Evolutionary conservation across 37 sponge, comb jelly and placozoan genomes (phyloP), one percentile per base, ranked within the genome.

Genomic region (Lycopodina hypogea): DNA sequence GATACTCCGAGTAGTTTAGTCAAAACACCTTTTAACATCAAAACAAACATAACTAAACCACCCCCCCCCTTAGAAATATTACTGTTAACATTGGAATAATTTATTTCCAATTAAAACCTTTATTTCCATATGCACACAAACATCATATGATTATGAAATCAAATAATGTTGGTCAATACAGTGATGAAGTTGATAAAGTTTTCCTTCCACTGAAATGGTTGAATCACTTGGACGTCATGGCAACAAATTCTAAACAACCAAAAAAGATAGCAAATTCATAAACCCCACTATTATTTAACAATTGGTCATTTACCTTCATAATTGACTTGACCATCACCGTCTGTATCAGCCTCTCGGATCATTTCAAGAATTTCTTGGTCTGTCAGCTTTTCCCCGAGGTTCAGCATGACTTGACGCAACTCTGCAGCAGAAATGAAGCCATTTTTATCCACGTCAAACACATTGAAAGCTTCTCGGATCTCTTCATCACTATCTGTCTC

Each of bases 301-400:
- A 29, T 26, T 32, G 8, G 33, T 2, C 12, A 67, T 76, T 78
- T 42, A 93, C 94, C 94, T 68, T 99, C 95, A 61, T 96, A 96
- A 80, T 99, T 96, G 42, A 99, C 97, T 72, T 99, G 97, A 22
- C 99, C 99, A 79, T 99, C 99, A 11, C 99, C 99, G 69, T 99
- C 99, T 76, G 92, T 89, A 50, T 99, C 99, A 36, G 99, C 99
- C 71, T 99, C 99, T 28, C 96, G 72, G 83, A 99, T 99, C 99
- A 99, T 99, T 71, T 99, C 99, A 72, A 94, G 95, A 14, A 98
- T 96, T 78, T 99, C 99, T 63, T 99, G 97, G 42, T 99, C 99
- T 0, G 99, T 99, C 39, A 99, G 81, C 67, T 96, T 99, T 93
- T 99, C 99, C 6, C 99, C 99, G 18, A 99, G 95, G 78, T 94